phyloP scores from a whole-genome alignment of 1,140 invertebrate species.

The Drosophila grimshawi region DNA sequence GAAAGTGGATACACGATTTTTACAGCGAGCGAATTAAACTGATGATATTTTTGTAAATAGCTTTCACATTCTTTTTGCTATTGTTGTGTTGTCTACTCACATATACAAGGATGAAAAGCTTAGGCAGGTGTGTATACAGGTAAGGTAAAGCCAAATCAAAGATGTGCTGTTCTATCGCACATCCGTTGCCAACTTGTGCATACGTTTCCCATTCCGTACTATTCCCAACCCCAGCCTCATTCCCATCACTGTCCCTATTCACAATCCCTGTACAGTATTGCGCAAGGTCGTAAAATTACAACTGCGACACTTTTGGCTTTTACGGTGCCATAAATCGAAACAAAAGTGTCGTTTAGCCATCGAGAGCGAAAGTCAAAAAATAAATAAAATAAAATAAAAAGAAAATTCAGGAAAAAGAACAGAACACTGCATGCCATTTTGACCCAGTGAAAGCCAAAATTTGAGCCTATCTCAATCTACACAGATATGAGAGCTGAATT shows the following conservation, averaged over 20 bases:
- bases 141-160: constrained; percentile 26
- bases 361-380: constrained; percentile 39
- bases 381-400: constrained; percentile 19
- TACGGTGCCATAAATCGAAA: constrained; percentile 68
- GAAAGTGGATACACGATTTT: constrained; percentile 13
- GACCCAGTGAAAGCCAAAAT: constrained; percentile 11
- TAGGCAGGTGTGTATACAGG: neutral
- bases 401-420: neutral
- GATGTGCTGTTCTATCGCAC: constrained; percentile 27
- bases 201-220: neutral
- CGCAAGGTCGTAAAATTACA: constrained; percentile 64
- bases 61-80: neutral
- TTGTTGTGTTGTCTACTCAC: constrained; percentile 1
- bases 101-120: constrained; percentile 34
- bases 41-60: constrained; percentile 9
- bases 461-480: constrained; percentile 29
- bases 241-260: neutral
- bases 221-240: neutral
- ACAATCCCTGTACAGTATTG: constrained; percentile 14
- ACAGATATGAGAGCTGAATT: constrained; percentile 15
- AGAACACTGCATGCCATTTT: constrained; percentile 5
- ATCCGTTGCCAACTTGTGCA: constrained; percentile 33
- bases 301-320: constrained; percentile 66
- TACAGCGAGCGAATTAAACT: constrained; percentile 36
- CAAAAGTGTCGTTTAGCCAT: constrained; percentile 71